Evolutionary conservation across 2,888 invertebrate genomes (phyloP).

Genomic region (Lithosia quadra): DNA sequence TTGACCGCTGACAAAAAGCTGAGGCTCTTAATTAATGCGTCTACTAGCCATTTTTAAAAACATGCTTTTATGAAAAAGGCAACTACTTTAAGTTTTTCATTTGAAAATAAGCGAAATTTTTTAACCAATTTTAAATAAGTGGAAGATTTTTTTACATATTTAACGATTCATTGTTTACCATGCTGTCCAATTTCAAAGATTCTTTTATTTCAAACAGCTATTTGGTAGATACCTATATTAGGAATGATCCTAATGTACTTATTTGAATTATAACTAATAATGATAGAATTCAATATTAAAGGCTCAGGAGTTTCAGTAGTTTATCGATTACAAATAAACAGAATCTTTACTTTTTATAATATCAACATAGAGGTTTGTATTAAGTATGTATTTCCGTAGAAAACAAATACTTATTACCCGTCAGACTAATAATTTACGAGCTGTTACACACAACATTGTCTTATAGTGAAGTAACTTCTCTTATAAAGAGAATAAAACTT

Average conservation of each 20-base stretch:
- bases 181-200: no score
- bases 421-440: conserved; percentile 19
- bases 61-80: not conserved
- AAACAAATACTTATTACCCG: not conserved
- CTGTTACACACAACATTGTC: conserved; percentile 11
- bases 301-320: no score
- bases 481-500: conserved; percentile 13
- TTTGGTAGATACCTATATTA: no score
- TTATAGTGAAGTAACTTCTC: conserved; percentile 17
- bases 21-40: conserved; percentile 3
- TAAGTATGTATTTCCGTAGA: no score
- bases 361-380: no score
- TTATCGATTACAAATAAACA: no score
- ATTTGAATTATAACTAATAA: no score
- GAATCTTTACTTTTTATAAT: no score
- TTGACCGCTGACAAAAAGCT: conserved; percentile 28
- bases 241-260: no score
- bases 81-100: not conserved
- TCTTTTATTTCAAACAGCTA: no score
- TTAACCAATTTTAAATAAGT: not conserved
- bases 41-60: not conserved
- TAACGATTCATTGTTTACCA: no score
- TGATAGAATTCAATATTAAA: no score
- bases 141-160: not conserved
- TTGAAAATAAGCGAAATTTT: not conserved